These are phyloP conservation scores for Euura lappo DNA, from an alignment of 1,140 invertebrate species.

Conservation along the genomic window DNA sequence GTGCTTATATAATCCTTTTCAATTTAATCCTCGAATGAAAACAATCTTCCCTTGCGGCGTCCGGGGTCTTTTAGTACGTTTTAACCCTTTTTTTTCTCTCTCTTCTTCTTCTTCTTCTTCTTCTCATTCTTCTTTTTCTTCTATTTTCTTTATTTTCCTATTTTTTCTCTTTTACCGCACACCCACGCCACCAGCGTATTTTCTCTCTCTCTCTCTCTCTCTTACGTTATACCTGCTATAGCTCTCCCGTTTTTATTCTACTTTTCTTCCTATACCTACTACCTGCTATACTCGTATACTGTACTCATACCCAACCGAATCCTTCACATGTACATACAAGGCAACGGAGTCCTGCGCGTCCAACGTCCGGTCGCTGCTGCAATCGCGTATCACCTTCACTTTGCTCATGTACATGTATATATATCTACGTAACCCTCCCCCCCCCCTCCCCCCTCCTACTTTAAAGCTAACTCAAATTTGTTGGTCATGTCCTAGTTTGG, in stretches of 20 bases:
- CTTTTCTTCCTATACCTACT: no score
- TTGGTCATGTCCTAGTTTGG: conserved; percentile 53
- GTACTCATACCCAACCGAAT: no score
- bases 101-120: conserved; percentile 9
- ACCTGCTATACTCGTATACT: no score
- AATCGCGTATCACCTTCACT: no score
- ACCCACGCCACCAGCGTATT: conserved; percentile 20
- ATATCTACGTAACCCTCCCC: not conserved
- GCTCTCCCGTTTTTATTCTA: no score
- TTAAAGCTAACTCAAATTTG: conserved; percentile 55
- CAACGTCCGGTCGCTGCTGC: no score
- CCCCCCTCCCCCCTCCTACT: conserved; percentile 33
- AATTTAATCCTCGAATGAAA: conserved; percentile 48
- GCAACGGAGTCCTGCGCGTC: no score
- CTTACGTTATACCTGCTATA: conserved; percentile 11
- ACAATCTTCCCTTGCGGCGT: conserved; percentile 44
- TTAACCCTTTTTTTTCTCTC: conserved; percentile 14
- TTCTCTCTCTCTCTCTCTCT: conserved; percentile 7
- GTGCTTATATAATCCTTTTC: conserved; percentile 38
- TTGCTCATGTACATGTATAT: no score
- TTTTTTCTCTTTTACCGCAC: not conserved
- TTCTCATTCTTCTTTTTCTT: conserved; percentile 21
- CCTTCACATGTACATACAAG: no score
- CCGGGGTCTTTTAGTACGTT: conserved; percentile 24
- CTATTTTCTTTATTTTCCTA: conserved; percentile 22